Evolutionary conservation across 2,797 vertebrate genomes (phyloP).

Genomic region (Gallinago stenura): DNA sequence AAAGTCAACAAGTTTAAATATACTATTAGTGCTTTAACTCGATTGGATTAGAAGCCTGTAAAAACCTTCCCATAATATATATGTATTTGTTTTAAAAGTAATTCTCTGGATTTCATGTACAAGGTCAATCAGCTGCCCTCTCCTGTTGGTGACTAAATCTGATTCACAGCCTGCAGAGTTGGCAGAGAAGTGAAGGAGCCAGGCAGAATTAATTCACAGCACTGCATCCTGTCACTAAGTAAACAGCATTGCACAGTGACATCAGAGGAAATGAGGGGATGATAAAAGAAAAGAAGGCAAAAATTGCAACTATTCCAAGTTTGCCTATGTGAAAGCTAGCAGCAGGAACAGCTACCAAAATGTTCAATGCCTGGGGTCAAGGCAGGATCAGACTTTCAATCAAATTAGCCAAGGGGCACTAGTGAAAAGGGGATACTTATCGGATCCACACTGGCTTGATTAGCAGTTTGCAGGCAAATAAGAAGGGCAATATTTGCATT

Average conservation of each 20-base stretch:
- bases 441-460: background rate
- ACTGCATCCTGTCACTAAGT: background rate
- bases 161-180: background rate
- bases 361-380: background rate
- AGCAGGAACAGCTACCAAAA: accelerated
- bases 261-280: background rate
- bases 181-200: background rate
- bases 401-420: background rate
- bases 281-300: background rate
- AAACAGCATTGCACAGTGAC: background rate
- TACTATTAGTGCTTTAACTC: constrained; percentile 56
- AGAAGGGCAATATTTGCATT: background rate
- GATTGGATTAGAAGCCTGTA: constrained; percentile 62
- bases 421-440: background rate
- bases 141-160: background rate
- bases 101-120: background rate
- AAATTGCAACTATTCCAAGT: background rate
- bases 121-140: background rate
- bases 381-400: background rate
- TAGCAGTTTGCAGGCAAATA: background rate
- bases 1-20: constrained; percentile 62
- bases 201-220: background rate
- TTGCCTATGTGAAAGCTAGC: background rate
- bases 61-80: constrained; percentile 9
- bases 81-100: constrained; percentile 3